These are phyloP conservation scores for Hirtodrosophila histrioides DNA, from an alignment of 2,888 invertebrate genomes.

Conservation along the genomic window DNA sequence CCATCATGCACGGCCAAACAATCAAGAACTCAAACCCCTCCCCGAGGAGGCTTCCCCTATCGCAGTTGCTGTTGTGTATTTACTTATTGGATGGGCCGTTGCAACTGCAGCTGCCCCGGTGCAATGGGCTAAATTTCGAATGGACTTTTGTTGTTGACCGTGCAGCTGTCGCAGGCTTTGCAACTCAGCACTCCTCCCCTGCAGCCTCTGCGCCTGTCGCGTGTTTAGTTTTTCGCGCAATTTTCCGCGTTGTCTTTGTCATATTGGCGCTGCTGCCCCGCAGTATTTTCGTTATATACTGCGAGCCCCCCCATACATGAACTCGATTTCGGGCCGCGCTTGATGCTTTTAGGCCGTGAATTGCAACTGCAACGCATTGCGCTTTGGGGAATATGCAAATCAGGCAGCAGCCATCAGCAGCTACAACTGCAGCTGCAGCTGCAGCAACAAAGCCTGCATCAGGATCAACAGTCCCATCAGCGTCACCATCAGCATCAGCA, in stretches of 20 bases:
- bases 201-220: conserved; percentile 29
- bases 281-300: conserved; percentile 60
- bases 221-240: conserved; percentile 80
- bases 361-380: conserved; percentile 66
- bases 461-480: conserved; percentile 8
- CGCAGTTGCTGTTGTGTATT: conserved; percentile 56
- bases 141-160: conserved; percentile 63
- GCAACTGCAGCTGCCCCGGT: conserved; percentile 64
- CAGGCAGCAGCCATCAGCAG: conserved; percentile 53
- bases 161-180: conserved; percentile 63
- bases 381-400: conserved; percentile 80
- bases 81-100: conserved; percentile 28
- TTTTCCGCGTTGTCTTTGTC: conserved; percentile 78
- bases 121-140: conserved; percentile 61
- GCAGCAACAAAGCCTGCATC: conserved; percentile 47
- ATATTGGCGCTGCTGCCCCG: conserved; percentile 35
- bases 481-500: conserved; percentile 21
- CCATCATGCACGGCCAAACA: background rate
- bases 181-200: background rate
- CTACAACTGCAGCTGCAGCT: conserved; percentile 41
- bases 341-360: conserved; percentile 75
- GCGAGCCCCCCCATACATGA: conserved; percentile 2
- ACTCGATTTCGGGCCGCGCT: conserved; percentile 22
- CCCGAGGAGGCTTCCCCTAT: conserved; percentile 37
- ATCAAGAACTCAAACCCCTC: conserved; percentile 15